Percentiles rank a stretch among this genome's conserved stretches.
phyloP scores from a whole-genome alignment of 2,113 vertebrate genomes.

The Dendrocopos noguchii region DNA sequence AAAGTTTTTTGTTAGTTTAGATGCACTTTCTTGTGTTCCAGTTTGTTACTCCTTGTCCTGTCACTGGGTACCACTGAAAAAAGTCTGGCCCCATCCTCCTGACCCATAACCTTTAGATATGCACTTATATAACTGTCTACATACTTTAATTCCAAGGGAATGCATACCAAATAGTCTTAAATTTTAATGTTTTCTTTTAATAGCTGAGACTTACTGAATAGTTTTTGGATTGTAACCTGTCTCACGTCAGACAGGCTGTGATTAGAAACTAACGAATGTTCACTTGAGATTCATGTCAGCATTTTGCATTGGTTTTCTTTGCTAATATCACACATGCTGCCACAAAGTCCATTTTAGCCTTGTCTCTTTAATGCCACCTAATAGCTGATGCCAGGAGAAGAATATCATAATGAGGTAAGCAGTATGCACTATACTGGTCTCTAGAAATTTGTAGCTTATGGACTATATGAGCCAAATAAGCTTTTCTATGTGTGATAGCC shows the following conservation, averaged over 20 bases:
- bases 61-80: too few relatives aligned
- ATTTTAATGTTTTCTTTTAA: background rate
- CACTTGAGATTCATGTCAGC: background rate
- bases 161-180: background rate
- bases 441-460: background rate
- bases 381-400: background rate
- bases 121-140: background rate
- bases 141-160: background rate
- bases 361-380: background rate
- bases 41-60: too few relatives aligned
- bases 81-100: too few relatives aligned
- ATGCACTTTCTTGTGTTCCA: too few relatives aligned
- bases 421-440: background rate
- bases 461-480: background rate
- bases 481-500: slow-evolving; percentile 27
- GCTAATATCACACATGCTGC: background rate
- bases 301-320: background rate
- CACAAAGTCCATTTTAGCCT: background rate
- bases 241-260: background rate
- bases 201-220: background rate
- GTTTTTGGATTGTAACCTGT: background rate
- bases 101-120: too few relatives aligned
- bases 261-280: background rate
- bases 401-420: background rate
- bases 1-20: too few relatives aligned